Evolutionary conservation across 2,888 invertebrate genomes (phyloP).

Genomic region (Neria commutata): DNA sequence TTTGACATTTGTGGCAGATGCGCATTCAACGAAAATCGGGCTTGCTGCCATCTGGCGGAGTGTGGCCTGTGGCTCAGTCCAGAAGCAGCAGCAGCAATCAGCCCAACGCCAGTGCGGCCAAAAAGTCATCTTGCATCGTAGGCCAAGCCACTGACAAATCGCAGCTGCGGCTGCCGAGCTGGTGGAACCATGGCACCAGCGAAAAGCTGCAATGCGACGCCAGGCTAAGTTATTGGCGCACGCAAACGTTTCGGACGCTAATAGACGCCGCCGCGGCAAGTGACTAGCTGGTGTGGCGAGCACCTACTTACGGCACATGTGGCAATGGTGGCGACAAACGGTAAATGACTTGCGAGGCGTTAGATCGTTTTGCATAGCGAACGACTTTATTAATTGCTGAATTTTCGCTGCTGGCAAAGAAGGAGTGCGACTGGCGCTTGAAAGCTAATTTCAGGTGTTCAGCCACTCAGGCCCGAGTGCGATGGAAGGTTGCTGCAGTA

Average conservation of each 20-base stretch:
- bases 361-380: constrained; percentile 49
- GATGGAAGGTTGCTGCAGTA: too few species aligned
- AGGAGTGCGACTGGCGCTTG: constrained; percentile 50
- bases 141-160: constrained; percentile 19
- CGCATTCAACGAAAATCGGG: neutral
- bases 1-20: constrained; percentile 37
- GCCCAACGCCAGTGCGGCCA: neutral
- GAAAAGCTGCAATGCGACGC: neutral
- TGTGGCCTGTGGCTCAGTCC: too few species aligned
- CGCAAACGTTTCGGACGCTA: constrained; percentile 13
- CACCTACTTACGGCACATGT: neutral
- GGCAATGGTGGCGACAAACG: constrained; percentile 8
- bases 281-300: neutral
- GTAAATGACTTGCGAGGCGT: neutral
- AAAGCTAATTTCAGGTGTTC: too few species aligned
- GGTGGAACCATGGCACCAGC: neutral
- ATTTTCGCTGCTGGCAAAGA: constrained; percentile 42
- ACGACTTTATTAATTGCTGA: constrained; percentile 52
- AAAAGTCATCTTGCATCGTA: constrained; percentile 23
- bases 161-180: neutral
- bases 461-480: too few species aligned
- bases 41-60: neutral
- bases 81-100: neutral
- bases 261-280: constrained; percentile 2
- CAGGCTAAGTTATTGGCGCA: constrained; percentile 11